A percentile compares a stretch with the other conserved stretches of the same genome.
Conservation (phyloP, 2,113 vertebrate species). For the Daubentonia madagascariensis region DNA sequence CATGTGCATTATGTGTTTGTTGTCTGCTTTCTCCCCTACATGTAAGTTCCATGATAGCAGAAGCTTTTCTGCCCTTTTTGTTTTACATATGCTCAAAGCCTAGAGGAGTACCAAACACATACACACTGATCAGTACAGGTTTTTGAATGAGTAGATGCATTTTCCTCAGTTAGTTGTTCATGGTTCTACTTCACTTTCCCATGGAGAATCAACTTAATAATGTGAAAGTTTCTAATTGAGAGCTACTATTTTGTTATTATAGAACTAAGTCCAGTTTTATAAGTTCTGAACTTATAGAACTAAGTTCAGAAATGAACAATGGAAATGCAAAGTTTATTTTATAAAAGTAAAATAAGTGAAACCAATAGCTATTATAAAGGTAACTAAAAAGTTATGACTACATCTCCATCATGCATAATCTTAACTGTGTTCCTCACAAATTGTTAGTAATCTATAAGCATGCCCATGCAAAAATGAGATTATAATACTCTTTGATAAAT, state of each 20-base stretch:
- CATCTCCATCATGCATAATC: neutral
- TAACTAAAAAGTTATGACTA: neutral
- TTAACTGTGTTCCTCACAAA: neutral
- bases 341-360: constrained; percentile 32
- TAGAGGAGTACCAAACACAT: neutral
- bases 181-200: neutral
- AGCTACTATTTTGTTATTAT: neutral
- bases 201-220: constrained; percentile 19
- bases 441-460: neutral
- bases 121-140: neutral
- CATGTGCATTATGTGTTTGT: no score
- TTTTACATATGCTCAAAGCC: neutral
- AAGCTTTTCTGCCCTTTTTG: neutral
- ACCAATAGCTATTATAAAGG: neutral
- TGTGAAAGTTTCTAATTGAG: constrained; percentile 18
- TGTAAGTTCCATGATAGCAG: neutral
- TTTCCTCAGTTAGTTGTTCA: neutral
- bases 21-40: neutral
- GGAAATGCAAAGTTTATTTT: constrained; percentile 10
- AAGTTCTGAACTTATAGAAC: no score
- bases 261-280: neutral
- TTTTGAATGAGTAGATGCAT: neutral
- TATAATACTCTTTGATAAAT: neutral
- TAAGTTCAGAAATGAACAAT: neutral
- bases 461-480: neutral